Evolutionary conservation across 2,888 invertebrate genomes (phyloP).

Genomic region (Teleiodes luculella): DNA sequence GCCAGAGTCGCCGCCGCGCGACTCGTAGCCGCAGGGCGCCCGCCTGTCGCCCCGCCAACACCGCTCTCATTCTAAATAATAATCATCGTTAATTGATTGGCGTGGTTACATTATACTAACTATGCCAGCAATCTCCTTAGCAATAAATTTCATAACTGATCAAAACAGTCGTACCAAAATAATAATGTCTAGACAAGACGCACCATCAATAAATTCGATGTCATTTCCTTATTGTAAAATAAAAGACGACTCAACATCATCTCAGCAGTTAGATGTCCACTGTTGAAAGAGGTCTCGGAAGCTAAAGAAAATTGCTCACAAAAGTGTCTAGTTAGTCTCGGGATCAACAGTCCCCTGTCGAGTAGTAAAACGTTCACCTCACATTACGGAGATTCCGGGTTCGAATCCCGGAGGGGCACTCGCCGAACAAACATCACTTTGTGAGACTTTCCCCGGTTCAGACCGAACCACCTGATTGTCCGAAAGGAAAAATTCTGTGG

Average conservation of each 20-base stretch:
- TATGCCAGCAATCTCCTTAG: conserved; percentile 4
- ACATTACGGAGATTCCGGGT: no score
- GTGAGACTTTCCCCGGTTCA: no score
- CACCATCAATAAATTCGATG: neutral
- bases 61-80: conserved; percentile 1
- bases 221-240: neutral
- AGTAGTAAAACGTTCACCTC: no score
- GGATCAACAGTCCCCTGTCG: no score
- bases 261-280: no score
- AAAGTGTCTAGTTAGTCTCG: no score
- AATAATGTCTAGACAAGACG: neutral
- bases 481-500: neutral
- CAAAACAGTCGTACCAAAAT: conserved; percentile 5
- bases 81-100: conserved; percentile 19
- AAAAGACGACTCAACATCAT: no score
- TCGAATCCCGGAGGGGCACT: no score
- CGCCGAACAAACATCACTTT: no score
- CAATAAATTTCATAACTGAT: conserved; percentile 7
- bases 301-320: no score
- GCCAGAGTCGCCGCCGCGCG: conserved; percentile 55
- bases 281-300: no score
- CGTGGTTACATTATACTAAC: conserved; percentile 11
- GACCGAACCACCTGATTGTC: no score
- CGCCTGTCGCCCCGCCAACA: neutral
- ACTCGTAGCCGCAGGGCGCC: conserved; percentile 21